Evolutionary conservation across 2,888 invertebrate species (phyloP).

Genomic region (Mylabris sibirica): DNA sequence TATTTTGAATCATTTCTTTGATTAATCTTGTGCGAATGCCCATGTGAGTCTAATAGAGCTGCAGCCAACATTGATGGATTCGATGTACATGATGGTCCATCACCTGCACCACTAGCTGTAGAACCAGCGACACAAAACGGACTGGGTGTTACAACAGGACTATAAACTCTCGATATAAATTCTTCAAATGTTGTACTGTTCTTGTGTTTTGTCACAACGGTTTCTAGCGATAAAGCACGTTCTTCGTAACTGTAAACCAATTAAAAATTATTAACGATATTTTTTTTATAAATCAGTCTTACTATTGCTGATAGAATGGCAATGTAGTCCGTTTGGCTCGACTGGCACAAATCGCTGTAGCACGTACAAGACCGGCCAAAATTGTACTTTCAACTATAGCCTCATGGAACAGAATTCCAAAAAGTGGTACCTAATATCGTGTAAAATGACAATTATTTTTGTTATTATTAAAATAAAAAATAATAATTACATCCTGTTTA

Average conservation of each 20-base stretch:
- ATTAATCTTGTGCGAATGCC: slow-evolving; percentile 54
- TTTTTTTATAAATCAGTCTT: slow-evolving; percentile 58
- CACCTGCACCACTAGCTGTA: slow-evolving; percentile 46
- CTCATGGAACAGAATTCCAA: slow-evolving; percentile 96
- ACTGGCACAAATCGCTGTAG: slow-evolving; percentile 91
- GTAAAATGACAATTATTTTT: too few species aligned
- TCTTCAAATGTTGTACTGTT: slow-evolving; percentile 90
- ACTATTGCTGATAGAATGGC: slow-evolving; percentile 91
- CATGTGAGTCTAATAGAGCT: slow-evolving; percentile 66
- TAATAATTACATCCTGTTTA: slow-evolving; percentile 72
- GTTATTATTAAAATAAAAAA: too few species aligned
- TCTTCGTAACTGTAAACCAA: slow-evolving; percentile 80
- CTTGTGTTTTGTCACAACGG: slow-evolving; percentile 85
- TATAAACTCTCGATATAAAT: slow-evolving; percentile 78
- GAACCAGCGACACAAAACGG: slow-evolving; percentile 56
- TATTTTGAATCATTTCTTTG: slow-evolving; percentile 54
- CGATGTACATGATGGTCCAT: slow-evolving; percentile 52
- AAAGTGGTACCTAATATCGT: slow-evolving; percentile 70
- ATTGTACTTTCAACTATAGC: slow-evolving; percentile 77
- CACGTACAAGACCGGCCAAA: slow-evolving; percentile 85
- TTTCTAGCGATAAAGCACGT: slow-evolving; percentile 83
- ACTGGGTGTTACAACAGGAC: slow-evolving; percentile 69
- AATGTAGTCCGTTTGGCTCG: slow-evolving; percentile 89
- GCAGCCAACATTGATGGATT: slow-evolving; percentile 66
- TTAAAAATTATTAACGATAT: neutral